These are phyloP conservation scores for Apoda limacodes DNA, from an alignment of 2,888 invertebrate species.

Conservation along the genomic window DNA sequence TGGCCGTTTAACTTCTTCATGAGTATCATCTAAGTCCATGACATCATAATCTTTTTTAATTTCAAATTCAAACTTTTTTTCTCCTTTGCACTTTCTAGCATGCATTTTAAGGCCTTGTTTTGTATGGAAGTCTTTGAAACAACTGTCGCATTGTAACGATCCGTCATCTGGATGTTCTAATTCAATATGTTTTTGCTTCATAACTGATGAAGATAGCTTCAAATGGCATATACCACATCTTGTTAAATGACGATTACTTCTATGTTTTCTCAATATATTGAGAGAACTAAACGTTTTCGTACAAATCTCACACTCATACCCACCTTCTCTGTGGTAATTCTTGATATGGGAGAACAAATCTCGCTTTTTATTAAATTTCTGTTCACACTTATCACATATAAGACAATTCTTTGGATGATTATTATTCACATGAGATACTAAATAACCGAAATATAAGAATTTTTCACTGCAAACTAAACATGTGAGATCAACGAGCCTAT, in stretches of 20 bases:
- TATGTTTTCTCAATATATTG: conserved; percentile 52
- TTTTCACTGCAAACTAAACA: conserved; percentile 45
- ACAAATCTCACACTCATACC: conserved; percentile 50
- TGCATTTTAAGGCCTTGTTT: conserved; percentile 57
- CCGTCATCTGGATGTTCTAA: conserved; percentile 56
- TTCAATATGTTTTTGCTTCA: conserved; percentile 53
- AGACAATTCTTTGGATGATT: conserved; percentile 55
- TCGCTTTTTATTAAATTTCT: conserved; percentile 54
- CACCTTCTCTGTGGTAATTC: conserved; percentile 58
- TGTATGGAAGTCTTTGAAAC: conserved; percentile 53
- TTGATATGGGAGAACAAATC: conserved; percentile 58
- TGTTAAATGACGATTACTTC: conserved; percentile 47
- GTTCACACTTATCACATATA: conserved; percentile 52
- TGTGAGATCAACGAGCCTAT: conserved; percentile 40
- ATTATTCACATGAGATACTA: conserved; percentile 54
- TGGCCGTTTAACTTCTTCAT: conserved; percentile 40
- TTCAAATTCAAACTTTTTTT: conserved; percentile 33
- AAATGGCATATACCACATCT: conserved; percentile 48
- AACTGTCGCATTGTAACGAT: conserved; percentile 47
- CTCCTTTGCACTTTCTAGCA: conserved; percentile 43
- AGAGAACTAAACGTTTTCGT: conserved; percentile 44
- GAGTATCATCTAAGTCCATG: conserved; percentile 43
- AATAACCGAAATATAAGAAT: conserved; percentile 51
- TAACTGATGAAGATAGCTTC: conserved; percentile 45
- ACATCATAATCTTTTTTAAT: conserved; percentile 39